These are phyloP conservation scores for Cyphomyrmex costatus DNA, from an alignment of 1,140 invertebrate genomes.

Conservation along the genomic window DNA sequence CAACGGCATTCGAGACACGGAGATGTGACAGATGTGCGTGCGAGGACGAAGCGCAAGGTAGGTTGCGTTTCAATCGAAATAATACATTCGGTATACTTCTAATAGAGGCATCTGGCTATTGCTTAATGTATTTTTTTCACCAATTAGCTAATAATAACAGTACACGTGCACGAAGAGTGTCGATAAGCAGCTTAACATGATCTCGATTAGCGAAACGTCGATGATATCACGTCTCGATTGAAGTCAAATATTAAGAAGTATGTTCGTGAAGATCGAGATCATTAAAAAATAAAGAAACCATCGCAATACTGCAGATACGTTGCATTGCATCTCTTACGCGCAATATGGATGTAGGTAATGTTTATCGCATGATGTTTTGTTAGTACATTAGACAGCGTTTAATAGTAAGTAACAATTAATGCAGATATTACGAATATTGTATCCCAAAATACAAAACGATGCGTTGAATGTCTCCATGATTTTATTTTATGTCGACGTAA, in stretches of 20 bases:
- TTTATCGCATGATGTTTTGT: conserved; percentile 18
- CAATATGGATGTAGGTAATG: conserved; percentile 5
- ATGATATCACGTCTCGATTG: not conserved
- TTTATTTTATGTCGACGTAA: conserved; percentile 13
- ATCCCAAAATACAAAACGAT: conserved; percentile 44
- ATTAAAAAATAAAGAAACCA: not conserved
- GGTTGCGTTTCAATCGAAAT: conserved; percentile 13
- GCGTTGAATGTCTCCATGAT: conserved; percentile 35
- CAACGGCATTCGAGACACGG: not conserved
- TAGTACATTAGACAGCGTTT: not conserved
- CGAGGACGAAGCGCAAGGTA: conserved; percentile 20
- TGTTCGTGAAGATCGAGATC: not conserved
- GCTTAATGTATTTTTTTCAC: not conserved
- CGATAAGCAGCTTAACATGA: not conserved
- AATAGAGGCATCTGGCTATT: not conserved
- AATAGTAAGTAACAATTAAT: conserved; percentile 39
- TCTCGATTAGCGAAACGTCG: conserved; percentile 9
- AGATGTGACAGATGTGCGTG: not conserved
- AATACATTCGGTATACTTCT: not conserved
- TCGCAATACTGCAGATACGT: not conserved
- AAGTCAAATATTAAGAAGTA: not conserved
- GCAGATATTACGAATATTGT: conserved; percentile 42
- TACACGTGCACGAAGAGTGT: not conserved
- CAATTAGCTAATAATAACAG: conserved; percentile 1
- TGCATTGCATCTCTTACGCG: conserved; percentile 10